Evolutionary conservation across 2,888 invertebrate species (phyloP).

Genomic region (Watsonalla binaria): DNA sequence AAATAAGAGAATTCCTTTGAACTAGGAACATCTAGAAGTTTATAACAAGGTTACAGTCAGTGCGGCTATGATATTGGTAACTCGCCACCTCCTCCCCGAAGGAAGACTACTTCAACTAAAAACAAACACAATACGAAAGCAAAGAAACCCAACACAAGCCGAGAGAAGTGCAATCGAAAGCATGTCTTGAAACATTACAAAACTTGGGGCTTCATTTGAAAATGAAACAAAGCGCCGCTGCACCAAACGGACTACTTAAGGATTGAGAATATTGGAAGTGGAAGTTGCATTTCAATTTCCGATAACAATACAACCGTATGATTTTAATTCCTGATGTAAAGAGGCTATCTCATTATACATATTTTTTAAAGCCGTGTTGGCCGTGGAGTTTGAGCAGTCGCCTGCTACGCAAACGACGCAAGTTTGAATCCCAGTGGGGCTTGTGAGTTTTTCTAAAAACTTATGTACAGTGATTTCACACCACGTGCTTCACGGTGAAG

Average conservation of each 20-base stretch:
- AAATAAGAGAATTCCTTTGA: neutral
- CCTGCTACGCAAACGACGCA: too few relatives aligned
- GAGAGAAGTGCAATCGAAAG: conserved; percentile 39
- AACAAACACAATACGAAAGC: conserved; percentile 28
- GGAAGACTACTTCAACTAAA: conserved; percentile 32
- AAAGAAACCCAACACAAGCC: conserved; percentile 25
- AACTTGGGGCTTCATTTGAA: conserved; percentile 39
- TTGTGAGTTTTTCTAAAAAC: too few relatives aligned
- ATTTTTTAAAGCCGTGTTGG: too few relatives aligned
- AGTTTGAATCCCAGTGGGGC: too few relatives aligned
- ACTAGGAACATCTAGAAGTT: neutral
- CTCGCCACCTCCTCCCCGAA: conserved; percentile 24
- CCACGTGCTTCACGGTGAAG: too few relatives aligned
- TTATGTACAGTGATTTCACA: too few relatives aligned
- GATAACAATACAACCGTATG: conserved; percentile 33
- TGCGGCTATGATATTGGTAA: conserved; percentile 26
- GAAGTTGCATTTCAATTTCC: conserved; percentile 37
- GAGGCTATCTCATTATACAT: conserved; percentile 31
- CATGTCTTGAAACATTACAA: conserved; percentile 26
- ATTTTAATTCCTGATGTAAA: conserved; percentile 21
- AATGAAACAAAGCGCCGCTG: conserved; percentile 41
- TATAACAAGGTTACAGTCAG: conserved; percentile 9
- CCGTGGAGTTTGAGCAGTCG: too few relatives aligned
- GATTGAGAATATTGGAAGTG: conserved; percentile 42
- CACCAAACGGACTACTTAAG: conserved; percentile 50